phyloP scores from a whole-genome alignment of 2,113 vertebrate genomes.

The Platichthys flesus region DNA sequence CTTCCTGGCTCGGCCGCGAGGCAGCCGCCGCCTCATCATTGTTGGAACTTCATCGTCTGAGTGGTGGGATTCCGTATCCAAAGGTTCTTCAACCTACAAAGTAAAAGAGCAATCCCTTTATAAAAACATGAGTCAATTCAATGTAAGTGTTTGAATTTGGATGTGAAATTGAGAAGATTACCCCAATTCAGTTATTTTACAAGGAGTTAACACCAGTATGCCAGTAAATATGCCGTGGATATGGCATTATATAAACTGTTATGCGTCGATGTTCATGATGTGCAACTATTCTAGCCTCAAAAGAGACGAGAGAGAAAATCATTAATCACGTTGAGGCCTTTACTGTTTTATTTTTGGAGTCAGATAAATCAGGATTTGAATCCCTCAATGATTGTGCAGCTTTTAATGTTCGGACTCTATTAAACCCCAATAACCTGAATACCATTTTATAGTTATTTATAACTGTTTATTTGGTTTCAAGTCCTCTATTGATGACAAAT shows the following conservation, averaged over 20 bases:
- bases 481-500: background rate
- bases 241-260: too few species aligned
- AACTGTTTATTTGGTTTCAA: background rate
- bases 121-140: background rate
- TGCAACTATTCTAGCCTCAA: background rate
- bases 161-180: too few species aligned
- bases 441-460: background rate
- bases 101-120: background rate
- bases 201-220: too few species aligned
- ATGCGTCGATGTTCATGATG: background rate
- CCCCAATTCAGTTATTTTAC: too few species aligned
- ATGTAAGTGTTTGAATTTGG: background rate
- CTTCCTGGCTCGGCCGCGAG: conserved; percentile 60
- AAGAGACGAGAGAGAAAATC: too few species aligned
- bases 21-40: conserved; percentile 54
- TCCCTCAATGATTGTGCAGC: too few species aligned
- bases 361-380: too few species aligned
- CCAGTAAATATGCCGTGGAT: too few species aligned
- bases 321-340: background rate
- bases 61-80: conserved; percentile 20
- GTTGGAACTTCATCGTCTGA: conserved; percentile 67
- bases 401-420: background rate
- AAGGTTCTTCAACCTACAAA: conserved; percentile 46
- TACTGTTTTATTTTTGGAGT: background rate
- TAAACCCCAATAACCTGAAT: background rate